Percentiles rank a stretch among this genome's conserved stretches.
Evolutionary conservation across 2,113 vertebrate genomes (phyloP).

Genomic region (Leucosticte australis): DNA sequence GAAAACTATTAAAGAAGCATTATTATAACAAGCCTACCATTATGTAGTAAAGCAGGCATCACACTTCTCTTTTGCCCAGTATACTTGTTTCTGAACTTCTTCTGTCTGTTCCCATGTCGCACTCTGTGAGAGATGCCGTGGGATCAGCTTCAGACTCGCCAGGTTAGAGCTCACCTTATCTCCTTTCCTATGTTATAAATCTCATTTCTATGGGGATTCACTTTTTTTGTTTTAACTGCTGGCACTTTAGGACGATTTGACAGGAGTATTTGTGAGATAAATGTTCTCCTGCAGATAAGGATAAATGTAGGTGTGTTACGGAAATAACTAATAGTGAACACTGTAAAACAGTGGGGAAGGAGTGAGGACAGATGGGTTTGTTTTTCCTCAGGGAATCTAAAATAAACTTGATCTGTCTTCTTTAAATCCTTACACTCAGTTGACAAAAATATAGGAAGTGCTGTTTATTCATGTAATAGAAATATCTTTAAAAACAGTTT

Average conservation of each 20-base stretch:
- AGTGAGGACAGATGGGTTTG: slow-evolving; percentile 51
- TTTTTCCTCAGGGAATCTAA: slow-evolving; percentile 56
- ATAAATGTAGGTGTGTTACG: neutral
- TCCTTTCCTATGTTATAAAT: neutral
- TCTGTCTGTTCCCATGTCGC: neutral
- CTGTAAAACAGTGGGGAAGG: neutral
- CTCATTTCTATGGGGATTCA: neutral
- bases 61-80: neutral
- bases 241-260: neutral
- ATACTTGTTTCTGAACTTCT: neutral
- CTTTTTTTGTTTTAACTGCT: neutral
- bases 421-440: slow-evolving; percentile 49
- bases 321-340: slow-evolving; percentile 50
- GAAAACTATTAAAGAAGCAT: neutral
- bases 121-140: accelerated
- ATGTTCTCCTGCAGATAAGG: neutral
- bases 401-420: slow-evolving; percentile 56
- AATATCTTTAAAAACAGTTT: neutral
- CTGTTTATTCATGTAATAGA: slow-evolving; percentile 31
- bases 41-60: neutral
- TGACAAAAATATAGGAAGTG: neutral
- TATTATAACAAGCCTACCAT: neutral
- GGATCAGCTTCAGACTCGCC: neutral
- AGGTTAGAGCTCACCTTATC: neutral
- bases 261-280: slow-evolving; percentile 10